Evolutionary conservation across 2,797 vertebrate genomes (phyloP).

Genomic region (Periophthalmus magnuspinnatus): DNA sequence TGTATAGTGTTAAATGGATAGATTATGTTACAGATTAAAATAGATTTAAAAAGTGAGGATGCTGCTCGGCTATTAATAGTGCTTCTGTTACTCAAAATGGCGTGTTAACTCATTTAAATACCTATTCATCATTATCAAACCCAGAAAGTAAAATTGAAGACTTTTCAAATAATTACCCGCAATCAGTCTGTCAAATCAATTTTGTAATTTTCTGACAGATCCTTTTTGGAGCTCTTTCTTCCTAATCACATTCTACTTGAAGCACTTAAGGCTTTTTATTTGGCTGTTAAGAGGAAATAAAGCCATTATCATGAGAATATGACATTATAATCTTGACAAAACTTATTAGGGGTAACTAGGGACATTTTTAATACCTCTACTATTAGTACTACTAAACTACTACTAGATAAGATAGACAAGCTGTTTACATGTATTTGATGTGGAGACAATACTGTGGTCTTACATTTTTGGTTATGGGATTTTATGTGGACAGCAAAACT

Average conservation of each 20-base stretch:
- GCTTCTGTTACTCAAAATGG: not conserved
- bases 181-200: not conserved
- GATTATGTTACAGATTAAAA: constrained; percentile 23
- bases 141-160: not conserved
- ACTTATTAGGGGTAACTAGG: not conserved
- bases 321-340: not conserved
- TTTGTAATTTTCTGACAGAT: not conserved
- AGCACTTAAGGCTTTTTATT: constrained; percentile 2
- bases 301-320: not conserved
- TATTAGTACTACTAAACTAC: no score
- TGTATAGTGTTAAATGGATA: constrained; percentile 37
- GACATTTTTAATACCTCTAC: no score
- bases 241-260: not conserved
- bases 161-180: not conserved
- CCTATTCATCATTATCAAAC: not conserved
- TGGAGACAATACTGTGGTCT: no score
- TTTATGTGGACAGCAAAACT: no score
- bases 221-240: not conserved
- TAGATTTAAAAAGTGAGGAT: not conserved
- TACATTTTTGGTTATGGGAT: no score
- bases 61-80: not conserved
- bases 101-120: not conserved
- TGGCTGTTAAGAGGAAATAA: not conserved
- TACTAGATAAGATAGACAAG: no score
- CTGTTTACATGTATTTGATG: no score